Percentiles rank a stretch among this genome's conserved stretches.
Conservation (phyloP, 2,888 invertebrate species). For the Sesia apiformis region DNA sequence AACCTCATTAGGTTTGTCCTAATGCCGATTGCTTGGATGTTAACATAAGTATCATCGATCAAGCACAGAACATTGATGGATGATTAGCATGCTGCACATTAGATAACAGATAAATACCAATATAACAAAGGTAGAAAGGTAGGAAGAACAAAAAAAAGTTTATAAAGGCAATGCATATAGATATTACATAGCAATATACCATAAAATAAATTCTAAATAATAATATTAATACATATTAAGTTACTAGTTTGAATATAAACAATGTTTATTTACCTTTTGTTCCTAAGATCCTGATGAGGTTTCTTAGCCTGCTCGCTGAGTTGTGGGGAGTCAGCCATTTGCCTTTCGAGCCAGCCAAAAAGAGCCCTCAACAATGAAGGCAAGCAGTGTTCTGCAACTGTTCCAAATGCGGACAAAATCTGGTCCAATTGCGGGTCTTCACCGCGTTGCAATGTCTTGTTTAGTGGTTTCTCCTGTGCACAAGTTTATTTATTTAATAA, state of each 20-base stretch:
- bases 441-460: conserved; percentile 95
- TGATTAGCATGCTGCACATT: too few relatives aligned
- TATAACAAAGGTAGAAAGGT: too few relatives aligned
- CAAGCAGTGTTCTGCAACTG: conserved; percentile 97
- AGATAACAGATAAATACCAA: too few relatives aligned
- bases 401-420: conserved; percentile 91
- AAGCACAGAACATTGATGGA: too few relatives aligned
- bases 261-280: conserved; percentile 50
- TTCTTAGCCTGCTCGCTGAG: conserved; percentile 67
- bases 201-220: too few relatives aligned
- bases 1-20: too few relatives aligned
- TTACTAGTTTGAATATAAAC: not conserved
- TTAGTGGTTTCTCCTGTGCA: conserved; percentile 90
- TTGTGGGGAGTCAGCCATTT: conserved; percentile 81
- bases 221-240: too few relatives aligned
- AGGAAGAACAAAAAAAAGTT: too few relatives aligned
- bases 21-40: too few relatives aligned
- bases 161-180: too few relatives aligned
- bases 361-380: conserved; percentile 94
- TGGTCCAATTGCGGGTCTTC: conserved; percentile 98
- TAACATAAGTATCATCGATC: too few relatives aligned
- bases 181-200: too few relatives aligned
- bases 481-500: not conserved
- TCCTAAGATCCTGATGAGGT: conserved; percentile 71
- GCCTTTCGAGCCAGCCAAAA: conserved; percentile 95